Base-by-base conservation (phyloP, 2,113 vertebrate genomes). In the Hippolais icterina region DNA sequence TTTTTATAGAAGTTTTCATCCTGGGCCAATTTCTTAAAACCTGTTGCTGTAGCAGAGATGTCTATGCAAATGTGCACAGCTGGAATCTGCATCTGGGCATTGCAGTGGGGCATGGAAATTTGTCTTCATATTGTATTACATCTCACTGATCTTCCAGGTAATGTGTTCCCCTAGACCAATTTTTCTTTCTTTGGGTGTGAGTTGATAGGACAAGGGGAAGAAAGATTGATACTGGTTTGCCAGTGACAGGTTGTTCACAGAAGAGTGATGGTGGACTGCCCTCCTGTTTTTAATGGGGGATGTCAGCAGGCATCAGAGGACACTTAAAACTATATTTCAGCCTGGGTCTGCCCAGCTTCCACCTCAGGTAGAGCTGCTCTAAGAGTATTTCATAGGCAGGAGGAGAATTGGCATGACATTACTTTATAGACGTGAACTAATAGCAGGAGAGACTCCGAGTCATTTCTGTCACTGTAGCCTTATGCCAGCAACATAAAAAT, bases 151-250 rank as follows among this genome's bases (percentile, higher is more conserved):
- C 85, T 81, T 88, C 35, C 54, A 86, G 47, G 59, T 95, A 74
- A 95, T 94, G 49, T 53, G 44, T 92, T 86, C 63, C 61, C 49
- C 24, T 91, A 88, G 92, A 90, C 76, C 94, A 76, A 86, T 98
- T 96, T 95, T 96, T 96, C 89, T 95, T 94, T 89, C 57, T 57
- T 94, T 89, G 68, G 68, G 56, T 64, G 70, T 80, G 61, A 90
- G 85, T 96, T 94, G 91, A 90, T 94, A 88, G 70, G 78, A 94
- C 37, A 86, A 96, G 72, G 78, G 91, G 79, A 93, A 90, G 85
- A 93, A 95, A 97, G 71, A 91, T 97, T 97, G 95, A 96, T 97
- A 92, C 95, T 74, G 50, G 92, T 90, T 97, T 97, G 93, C 81
- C 68, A 17, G 79, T 95, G 82, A 93, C 94, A 85, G 77, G 31